A percentile compares a stretch with the other conserved stretches of the same genome.
These are phyloP conservation scores for Limulus polyphemus DNA, from an alignment of 2,888 invertebrate genomes.

Conservation along the genomic window DNA sequence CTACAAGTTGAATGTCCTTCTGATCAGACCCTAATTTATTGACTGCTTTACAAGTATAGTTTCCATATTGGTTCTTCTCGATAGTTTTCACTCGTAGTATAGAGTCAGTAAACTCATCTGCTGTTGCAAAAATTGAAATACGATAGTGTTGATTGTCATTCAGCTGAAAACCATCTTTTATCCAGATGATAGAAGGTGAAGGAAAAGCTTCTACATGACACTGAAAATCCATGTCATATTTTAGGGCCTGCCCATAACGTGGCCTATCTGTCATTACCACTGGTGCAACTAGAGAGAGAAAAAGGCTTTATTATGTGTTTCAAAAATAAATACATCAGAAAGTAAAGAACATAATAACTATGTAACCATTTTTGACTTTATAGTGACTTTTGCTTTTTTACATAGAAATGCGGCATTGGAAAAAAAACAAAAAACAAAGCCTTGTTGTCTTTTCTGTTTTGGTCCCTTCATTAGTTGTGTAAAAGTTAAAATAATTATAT, in stretches of 20 bases:
- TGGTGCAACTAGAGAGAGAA: constrained; percentile 48
- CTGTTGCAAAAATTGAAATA: constrained; percentile 79
- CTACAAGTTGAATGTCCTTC: constrained; percentile 65
- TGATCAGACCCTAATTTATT: constrained; percentile 76
- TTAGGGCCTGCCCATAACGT: constrained; percentile 69
- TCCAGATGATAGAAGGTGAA: constrained; percentile 81
- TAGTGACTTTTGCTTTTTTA: too few relatives aligned
- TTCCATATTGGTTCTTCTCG: constrained; percentile 75
- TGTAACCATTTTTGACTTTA: too few relatives aligned
- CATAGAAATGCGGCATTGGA: too few relatives aligned
- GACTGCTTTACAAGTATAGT: constrained; percentile 73
- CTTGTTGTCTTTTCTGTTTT: too few relatives aligned
- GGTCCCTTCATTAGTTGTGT: too few relatives aligned
- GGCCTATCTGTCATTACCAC: constrained; percentile 61
- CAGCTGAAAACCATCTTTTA: constrained; percentile 62
- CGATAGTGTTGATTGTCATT: constrained; percentile 84
- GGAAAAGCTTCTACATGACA: constrained; percentile 92
- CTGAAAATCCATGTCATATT: constrained; percentile 86
- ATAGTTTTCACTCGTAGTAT: constrained; percentile 77
- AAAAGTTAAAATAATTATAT: too few relatives aligned
- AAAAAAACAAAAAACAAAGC: too few relatives aligned
- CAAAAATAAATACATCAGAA: too few relatives aligned
- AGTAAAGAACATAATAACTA: too few relatives aligned
- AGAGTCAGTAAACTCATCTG: constrained; percentile 82
- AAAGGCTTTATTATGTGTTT: background rate